Conservation (phyloP, 2,113 vertebrate species). For the Odontophorus gujanensis region DNA sequence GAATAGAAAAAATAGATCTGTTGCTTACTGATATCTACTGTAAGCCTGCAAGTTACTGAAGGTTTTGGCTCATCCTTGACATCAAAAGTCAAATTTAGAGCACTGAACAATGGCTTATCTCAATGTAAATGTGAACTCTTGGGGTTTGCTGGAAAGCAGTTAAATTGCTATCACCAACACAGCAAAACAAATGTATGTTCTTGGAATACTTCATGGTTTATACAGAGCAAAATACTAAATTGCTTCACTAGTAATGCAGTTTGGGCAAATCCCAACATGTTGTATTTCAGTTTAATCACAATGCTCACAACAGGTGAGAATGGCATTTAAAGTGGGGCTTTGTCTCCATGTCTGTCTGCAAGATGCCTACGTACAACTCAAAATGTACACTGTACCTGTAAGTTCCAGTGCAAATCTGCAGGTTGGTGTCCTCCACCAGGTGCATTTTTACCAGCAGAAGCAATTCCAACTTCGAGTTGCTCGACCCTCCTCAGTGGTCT, state of each 20-base stretch:
- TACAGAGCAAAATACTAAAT: background rate
- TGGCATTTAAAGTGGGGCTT: background rate
- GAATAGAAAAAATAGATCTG: background rate
- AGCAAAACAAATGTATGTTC: background rate
- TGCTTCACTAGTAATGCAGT: background rate
- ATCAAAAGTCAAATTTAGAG: background rate
- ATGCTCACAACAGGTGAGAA: fast-evolving
- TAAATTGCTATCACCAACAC: background rate
- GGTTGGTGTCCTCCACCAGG: background rate
- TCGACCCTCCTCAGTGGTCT: background rate
- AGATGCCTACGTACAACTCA: background rate
- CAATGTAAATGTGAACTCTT: background rate
- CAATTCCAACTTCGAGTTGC: background rate
- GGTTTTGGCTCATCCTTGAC: background rate
- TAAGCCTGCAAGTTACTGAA: background rate
- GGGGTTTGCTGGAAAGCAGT: background rate
- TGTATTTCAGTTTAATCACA: background rate
- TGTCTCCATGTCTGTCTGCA: background rate
- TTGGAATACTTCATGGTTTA: background rate
- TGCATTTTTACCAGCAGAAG: background rate
- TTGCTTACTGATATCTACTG: background rate
- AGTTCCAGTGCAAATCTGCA: background rate
- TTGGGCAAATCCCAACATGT: fast-evolving
- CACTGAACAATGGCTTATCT: background rate
- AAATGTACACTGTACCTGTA: background rate